Evolutionary conservation across 2,888 invertebrate genomes (phyloP), one percentile per base, ranked within the genome.

Genomic region (Hetaerina titia): DNA sequence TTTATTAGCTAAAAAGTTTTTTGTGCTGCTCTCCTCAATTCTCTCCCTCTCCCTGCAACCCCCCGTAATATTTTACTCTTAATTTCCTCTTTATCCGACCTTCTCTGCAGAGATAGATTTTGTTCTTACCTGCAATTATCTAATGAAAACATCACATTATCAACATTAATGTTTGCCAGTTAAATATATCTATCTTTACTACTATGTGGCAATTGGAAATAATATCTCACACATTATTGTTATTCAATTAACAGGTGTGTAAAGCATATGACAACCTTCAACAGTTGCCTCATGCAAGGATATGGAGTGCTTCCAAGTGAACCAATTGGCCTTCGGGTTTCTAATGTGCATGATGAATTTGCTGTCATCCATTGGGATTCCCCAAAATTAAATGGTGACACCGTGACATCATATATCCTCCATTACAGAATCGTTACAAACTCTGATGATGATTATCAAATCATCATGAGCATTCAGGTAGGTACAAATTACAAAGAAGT

Each of bases 241-340:
- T 69, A 94, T 94, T 95, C 94, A 95, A 69, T 95, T 96, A 96
- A 69, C 96, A 98, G 98, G 96, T 98, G 98, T 96, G 97, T 99
- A 95, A 98, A 98, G 95, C 98, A 98, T 97, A 98, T 98, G 98
- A 97, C 97, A 11, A 98, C 98, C 88, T 98, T 98, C 97, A 98
- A 98, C 88, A 98, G 98, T 97, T 98, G 98, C 96, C 97, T 98
- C 56, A 97, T 98, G 95, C 98, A 98, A 97, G 98, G 98, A 25
- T 98, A 98, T 96, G 98, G 98, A 0, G 98, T 98, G 0, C 97
- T 98, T 1, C 98, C 98, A 0, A 98, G 98, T 60, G 97, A 98
- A 0, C 98, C 98, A 0, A 97, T 97, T 0, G 97, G 97, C 94
- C 97, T 98, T 4, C 98, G 98, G 96, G 97, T 98, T 11, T 98